Percentiles rank a stretch among this genome's conserved stretches.
These are phyloP conservation scores for Lutraria lutraria DNA, from an alignment of 2,888 invertebrate genomes.

Conservation along the genomic window DNA sequence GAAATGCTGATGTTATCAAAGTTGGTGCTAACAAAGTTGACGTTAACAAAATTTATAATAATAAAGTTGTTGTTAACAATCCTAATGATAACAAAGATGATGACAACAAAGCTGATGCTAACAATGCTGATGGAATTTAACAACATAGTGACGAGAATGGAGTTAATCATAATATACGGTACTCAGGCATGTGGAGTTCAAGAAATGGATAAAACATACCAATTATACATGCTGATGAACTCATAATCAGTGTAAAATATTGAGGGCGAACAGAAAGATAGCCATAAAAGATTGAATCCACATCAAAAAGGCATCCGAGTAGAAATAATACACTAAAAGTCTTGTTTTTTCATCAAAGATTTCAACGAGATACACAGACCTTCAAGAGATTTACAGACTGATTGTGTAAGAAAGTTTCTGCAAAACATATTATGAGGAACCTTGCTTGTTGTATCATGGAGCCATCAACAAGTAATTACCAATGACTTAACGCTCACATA, in stretches of 20 bases:
- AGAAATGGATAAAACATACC: neutral
- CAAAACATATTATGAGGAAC: neutral
- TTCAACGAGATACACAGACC: neutral
- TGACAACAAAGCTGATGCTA: too few species aligned
- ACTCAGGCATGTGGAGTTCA: neutral
- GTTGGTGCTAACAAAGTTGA: too few species aligned
- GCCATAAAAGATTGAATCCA: neutral
- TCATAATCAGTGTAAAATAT: constrained; percentile 8
- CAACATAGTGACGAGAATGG: too few species aligned
- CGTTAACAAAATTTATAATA: too few species aligned
- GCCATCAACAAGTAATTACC: neutral
- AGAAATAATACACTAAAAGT: neutral
- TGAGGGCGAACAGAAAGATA: neutral
- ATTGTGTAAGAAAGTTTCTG: neutral
- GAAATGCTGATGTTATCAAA: too few species aligned
- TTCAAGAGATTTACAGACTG: neutral
- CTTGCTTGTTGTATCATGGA: neutral
- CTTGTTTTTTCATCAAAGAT: neutral
- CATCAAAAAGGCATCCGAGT: neutral
- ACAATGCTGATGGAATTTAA: too few species aligned
- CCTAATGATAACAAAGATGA: too few species aligned
- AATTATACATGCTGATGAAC: neutral
- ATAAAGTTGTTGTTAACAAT: too few species aligned
- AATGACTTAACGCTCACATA: neutral
- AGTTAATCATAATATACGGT: too few species aligned